These are phyloP conservation scores for Epinephelus awoara DNA, from an alignment of 2,797 vertebrate species.

Conservation along the genomic window DNA sequence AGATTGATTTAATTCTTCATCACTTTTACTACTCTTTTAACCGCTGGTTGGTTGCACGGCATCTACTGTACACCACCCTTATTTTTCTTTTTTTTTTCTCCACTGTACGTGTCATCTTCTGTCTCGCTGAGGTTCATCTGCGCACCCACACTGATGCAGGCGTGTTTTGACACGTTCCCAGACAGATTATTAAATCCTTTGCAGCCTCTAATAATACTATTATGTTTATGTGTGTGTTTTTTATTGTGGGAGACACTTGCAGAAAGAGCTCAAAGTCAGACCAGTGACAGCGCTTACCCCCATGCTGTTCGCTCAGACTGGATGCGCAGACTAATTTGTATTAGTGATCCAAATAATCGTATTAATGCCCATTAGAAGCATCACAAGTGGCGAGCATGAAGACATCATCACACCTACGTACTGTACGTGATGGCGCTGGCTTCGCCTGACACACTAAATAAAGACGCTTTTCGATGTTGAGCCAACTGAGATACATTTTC, in stretches of 20 bases:
- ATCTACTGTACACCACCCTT: slow-evolving; percentile 29
- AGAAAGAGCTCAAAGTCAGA: slow-evolving; percentile 69
- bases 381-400: slow-evolving; percentile 83
- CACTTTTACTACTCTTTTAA: slow-evolving; percentile 34
- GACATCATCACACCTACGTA: slow-evolving; percentile 86
- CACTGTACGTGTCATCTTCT: slow-evolving; percentile 44
- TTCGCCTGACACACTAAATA: slow-evolving; percentile 59
- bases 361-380: slow-evolving; percentile 87
- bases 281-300: slow-evolving; percentile 74
- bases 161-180: slow-evolving; percentile 68
- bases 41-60: slow-evolving; percentile 26
- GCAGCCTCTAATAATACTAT: slow-evolving; percentile 76
- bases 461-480: slow-evolving; percentile 51
- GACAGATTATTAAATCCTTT: slow-evolving; percentile 77
- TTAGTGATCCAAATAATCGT: slow-evolving; percentile 88
- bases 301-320: slow-evolving; percentile 75
- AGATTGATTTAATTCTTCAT: slow-evolving; percentile 27
- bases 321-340: slow-evolving; percentile 85
- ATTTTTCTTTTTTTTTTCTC: slow-evolving; percentile 34
- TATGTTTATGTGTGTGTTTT: slow-evolving; percentile 60
- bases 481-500: slow-evolving; percentile 55
- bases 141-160: slow-evolving; percentile 52
- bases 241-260: slow-evolving; percentile 62
- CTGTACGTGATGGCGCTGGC: slow-evolving; percentile 48
- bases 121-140: slow-evolving; percentile 41